Evolutionary conservation across 1,140 invertebrate species (phyloP).

Genomic region (Drosophila sturtevanti): DNA sequence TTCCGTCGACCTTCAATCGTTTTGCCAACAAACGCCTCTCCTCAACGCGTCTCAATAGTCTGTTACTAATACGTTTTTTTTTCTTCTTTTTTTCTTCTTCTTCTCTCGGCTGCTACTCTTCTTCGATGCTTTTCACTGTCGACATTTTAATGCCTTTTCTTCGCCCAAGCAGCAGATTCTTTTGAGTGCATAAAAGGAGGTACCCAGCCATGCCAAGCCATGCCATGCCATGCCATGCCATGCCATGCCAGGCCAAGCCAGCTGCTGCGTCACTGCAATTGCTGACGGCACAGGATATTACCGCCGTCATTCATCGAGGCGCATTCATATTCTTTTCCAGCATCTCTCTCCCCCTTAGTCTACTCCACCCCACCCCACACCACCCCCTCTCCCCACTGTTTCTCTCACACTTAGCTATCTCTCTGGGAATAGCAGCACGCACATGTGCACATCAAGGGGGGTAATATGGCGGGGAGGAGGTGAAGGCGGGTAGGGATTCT

Average conservation of each 20-base stretch:
- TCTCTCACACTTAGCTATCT: background rate
- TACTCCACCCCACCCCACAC: too few relatives aligned
- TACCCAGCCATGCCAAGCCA: background rate
- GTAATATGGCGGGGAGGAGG: conserved; percentile 1
- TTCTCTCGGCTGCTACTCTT: background rate
- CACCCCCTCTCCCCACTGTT: too few relatives aligned
- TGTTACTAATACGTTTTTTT: conserved; percentile 78
- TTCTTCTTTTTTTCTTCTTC: background rate
- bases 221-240: background rate
- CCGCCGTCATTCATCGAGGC: conserved; percentile 73
- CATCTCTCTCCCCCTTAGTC: too few relatives aligned
- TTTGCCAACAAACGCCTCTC: background rate
- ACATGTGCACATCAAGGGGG: conserved; percentile 32
- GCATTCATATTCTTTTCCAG: conserved; percentile 52
- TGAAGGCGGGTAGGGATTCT: conserved; percentile 24
- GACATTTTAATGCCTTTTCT: conserved; percentile 79
- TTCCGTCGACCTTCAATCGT: background rate
- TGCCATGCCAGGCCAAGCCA: conserved; percentile 27
- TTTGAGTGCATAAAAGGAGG: conserved; percentile 75
- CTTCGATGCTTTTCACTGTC: conserved; percentile 52
- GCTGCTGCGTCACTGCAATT: conserved; percentile 71
- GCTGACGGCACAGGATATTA: conserved; percentile 77
- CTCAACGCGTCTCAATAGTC: conserved; percentile 72
- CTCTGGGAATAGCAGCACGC: conserved; percentile 50
- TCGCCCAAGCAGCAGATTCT: conserved; percentile 62